These are phyloP conservation scores for Itoplectis maculator DNA, from an alignment of 2,888 invertebrate species.

Conservation along the genomic window DNA sequence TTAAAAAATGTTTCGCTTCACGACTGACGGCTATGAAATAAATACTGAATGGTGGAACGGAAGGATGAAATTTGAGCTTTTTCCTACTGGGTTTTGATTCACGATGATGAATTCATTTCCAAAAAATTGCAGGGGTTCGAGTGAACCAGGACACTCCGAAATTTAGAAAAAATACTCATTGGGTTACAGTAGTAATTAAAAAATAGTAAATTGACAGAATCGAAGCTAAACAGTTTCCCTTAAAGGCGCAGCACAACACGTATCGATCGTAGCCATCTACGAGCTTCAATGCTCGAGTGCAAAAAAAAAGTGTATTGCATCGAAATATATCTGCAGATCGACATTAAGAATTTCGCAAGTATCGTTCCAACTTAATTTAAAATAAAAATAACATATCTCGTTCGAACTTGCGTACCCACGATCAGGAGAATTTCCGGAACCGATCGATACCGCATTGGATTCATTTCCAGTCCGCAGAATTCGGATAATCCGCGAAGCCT, in stretches of 20 bases:
- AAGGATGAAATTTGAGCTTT: not conserved
- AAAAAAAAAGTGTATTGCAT: too few relatives aligned
- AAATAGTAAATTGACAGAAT: too few relatives aligned
- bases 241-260: too few relatives aligned
- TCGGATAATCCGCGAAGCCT: slow-evolving; percentile 42
- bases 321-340: too few relatives aligned
- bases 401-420: not conserved
- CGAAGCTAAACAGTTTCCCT: too few relatives aligned
- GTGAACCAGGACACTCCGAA: not conserved
- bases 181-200: too few relatives aligned
- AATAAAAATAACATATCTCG: not conserved
- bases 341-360: too few relatives aligned
- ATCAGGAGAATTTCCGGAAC: slow-evolving; percentile 6
- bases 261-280: too few relatives aligned
- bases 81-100: not conserved
- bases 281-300: too few relatives aligned
- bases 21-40: not conserved
- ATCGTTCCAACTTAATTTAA: not conserved
- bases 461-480: slow-evolving; percentile 37
- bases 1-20: not conserved
- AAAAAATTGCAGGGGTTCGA: not conserved
- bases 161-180: too few relatives aligned
- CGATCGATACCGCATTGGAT: slow-evolving; percentile 30
- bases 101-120: not conserved
- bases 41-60: not conserved